These are phyloP conservation scores for Macrophya alboannulata DNA, from an alignment of 2,888 invertebrate genomes.

Conservation along the genomic window DNA sequence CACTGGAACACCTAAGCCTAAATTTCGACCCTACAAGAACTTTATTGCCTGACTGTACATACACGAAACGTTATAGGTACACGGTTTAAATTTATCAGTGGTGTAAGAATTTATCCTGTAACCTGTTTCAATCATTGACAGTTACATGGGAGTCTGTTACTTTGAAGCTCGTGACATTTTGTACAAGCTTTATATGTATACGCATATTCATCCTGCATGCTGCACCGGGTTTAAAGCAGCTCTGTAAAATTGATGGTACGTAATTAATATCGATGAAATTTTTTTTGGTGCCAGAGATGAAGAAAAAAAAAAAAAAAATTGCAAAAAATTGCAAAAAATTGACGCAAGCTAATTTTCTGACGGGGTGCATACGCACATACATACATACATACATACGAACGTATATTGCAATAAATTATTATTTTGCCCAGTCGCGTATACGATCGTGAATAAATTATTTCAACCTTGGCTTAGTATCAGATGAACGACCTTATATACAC, in stretches of 20 bases:
- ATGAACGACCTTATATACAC: slow-evolving; percentile 14
- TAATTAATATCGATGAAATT: background rate
- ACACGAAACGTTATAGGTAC: background rate
- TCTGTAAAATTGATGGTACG: background rate
- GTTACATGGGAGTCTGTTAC: slow-evolving; percentile 18
- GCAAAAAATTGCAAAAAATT: no score
- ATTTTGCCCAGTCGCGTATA: background rate
- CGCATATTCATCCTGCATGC: background rate
- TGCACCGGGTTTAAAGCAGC: background rate
- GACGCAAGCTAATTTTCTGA: background rate
- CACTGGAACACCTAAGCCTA: no score
- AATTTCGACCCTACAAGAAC: no score
- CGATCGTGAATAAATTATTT: background rate
- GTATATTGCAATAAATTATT: background rate
- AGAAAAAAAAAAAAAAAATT: background rate
- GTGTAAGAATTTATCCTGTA: slow-evolving; percentile 30
- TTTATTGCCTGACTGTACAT: no score
- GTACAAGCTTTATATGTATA: background rate
- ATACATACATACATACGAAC: no score
- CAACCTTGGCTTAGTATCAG: slow-evolving; percentile 12
- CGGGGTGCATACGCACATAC: no score
- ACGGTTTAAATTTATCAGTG: slow-evolving; percentile 31
- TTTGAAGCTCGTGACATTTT: slow-evolving; percentile 14
- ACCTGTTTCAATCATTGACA: slow-evolving; percentile 43
- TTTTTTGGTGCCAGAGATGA: no score